Evolutionary conservation across 2,113 vertebrate species (phyloP).

Genomic region (Tursiops truncatus): DNA sequence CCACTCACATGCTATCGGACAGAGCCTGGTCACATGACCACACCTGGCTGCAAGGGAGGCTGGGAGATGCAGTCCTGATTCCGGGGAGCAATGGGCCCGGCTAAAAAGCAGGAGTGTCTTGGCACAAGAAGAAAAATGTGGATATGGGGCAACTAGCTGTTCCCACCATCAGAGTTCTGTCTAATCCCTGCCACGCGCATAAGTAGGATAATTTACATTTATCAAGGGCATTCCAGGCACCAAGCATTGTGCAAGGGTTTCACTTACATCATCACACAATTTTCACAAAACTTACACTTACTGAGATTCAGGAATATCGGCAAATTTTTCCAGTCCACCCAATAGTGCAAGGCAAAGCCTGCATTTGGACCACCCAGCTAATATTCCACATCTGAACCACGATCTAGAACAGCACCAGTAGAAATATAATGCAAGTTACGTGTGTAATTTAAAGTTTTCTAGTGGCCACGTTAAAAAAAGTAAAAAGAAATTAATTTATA

Average conservation of each 20-base stretch:
- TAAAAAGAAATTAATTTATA: neutral
- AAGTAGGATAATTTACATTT: neutral
- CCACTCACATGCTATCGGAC: neutral
- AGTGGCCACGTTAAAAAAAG: neutral
- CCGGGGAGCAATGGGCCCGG: neutral
- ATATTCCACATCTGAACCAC: neutral
- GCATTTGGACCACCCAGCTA: neutral
- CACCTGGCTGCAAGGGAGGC: neutral
- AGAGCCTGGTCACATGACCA: neutral
- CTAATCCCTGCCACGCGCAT: neutral
- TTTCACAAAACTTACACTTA: neutral
- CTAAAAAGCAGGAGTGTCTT: neutral
- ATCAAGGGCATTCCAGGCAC: neutral
- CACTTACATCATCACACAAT: neutral
- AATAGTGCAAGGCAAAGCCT: neutral
- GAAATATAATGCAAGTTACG: neutral
- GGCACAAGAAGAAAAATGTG: neutral
- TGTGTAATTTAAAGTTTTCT: neutral
- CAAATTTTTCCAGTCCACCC: neutral
- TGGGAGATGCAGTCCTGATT: neutral
- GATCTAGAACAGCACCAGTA: neutral
- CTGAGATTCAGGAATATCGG: neutral
- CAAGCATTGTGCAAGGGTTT: neutral
- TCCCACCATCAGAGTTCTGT: neutral
- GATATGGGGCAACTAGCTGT: neutral